Evolutionary conservation across 1,140 invertebrate species (phyloP), one percentile per base, ranked within the genome.

Genomic region (Neodiprion virginianus): DNA sequence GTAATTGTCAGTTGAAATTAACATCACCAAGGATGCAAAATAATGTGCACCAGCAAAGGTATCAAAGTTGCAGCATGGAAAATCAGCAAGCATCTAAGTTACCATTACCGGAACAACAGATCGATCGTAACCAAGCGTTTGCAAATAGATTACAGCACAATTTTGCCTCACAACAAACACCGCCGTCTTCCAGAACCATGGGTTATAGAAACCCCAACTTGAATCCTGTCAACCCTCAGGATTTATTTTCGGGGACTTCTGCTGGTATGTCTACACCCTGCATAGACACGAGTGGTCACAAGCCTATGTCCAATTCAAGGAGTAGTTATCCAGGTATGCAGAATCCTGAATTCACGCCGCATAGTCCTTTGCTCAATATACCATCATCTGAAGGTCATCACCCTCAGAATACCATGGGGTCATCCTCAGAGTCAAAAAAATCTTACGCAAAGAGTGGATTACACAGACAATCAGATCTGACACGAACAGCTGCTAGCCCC

Each of bases 1-100:
- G 17, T 5, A 7, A 71, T 7, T 14, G 70, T 40, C 70, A 48
- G 47, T 14, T 40, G 70, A 71, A 49, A 7, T 49, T 71, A 47
- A 14, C 70, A 50, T 69, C 67, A 23, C 40, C 67, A 11, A 69
- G 67, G 21, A 23, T 14, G 23, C 67, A 69, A 69, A 12, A 11
- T 12, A 21, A 69, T 12, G 11, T 12, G 21, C 23, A 47, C 8
- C 70, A 71, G 47, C 70, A 71, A 10, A 53, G 77, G 69, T 83
- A 79, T 68, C 79, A 79, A 67, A 83, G 80, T 73, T 80, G 76
- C 53, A 61, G 53, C 72, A 68, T 78, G 28, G 79, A 82, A 12
- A 68, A 68, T 14, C 77, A 81, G 73, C 76, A 81, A 48, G 40
- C 69, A 8, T 12, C 69, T n/a, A 76, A 75, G 69, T 71, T 77